Conservation (phyloP, 2,888 invertebrate genomes). For the Rhyacophila evoluta region DNA sequence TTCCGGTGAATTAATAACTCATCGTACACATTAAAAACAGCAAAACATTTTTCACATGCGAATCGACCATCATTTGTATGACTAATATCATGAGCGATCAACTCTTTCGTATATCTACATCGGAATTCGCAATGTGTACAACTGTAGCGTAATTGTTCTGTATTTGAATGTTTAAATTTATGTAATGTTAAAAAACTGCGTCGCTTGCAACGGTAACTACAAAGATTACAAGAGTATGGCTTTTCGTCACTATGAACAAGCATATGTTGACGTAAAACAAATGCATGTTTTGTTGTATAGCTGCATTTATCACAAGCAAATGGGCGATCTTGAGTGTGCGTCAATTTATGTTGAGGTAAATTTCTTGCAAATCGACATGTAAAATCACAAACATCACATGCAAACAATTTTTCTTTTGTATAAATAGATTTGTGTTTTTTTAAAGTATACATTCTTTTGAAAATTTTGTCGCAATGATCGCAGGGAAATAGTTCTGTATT, state of each 20-base stretch:
- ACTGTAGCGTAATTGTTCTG: background rate
- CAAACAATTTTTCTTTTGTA: background rate
- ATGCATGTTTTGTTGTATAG: background rate
- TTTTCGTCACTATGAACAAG: background rate
- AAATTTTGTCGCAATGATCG: background rate
- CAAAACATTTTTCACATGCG: background rate
- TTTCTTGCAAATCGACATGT: background rate
- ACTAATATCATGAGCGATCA: background rate
- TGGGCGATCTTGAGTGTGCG: background rate
- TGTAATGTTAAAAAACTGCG: background rate
- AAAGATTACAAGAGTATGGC: background rate
- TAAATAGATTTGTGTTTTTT: background rate
- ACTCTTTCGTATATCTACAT: background rate
- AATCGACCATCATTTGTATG: background rate
- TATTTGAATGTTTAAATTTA: background rate
- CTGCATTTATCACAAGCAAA: background rate
- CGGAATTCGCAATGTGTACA: background rate
- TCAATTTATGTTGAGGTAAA: background rate
- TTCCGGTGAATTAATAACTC: background rate
- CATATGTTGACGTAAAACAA: background rate
- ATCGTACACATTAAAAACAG: background rate
- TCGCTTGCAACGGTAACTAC: background rate
- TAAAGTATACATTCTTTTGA: background rate
- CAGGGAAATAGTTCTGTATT: background rate
- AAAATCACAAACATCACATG: background rate